Evolutionary conservation across 1,140 invertebrate species (phyloP).

Genomic region (Brachionus rotundiformis): DNA sequence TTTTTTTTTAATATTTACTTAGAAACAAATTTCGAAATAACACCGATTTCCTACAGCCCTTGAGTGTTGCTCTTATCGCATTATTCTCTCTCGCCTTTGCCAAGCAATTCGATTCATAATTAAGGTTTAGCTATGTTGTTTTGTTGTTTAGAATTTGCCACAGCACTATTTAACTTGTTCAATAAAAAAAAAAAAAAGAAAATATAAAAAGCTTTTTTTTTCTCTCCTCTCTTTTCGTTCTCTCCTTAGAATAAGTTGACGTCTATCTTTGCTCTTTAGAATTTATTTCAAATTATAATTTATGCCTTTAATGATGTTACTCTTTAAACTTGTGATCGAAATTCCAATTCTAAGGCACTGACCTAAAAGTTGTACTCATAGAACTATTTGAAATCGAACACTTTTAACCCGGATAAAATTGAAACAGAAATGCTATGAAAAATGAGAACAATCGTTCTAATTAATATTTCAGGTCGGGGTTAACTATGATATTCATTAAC

Average conservation of each 20-base stretch:
- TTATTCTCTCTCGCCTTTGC: neutral
- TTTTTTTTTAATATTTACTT: constrained; percentile 43
- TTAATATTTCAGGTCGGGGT: constrained; percentile 49
- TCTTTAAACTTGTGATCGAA: constrained; percentile 21
- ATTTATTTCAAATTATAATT: neutral
- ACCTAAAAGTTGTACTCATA: constrained; percentile 23
- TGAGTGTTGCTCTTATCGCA: constrained; percentile 25
- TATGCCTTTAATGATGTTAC: neutral
- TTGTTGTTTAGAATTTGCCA: constrained; percentile 19
- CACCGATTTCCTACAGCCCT: neutral
- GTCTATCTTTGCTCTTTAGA: neutral
- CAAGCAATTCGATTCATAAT: constrained; percentile 14
- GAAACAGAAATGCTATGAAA: neutral
- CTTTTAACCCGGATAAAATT: constrained; percentile 28
- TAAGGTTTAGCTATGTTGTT: neutral
- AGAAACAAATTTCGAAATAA: constrained; percentile 16
- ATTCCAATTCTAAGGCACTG: neutral
- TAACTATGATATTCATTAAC: constrained; percentile 42
- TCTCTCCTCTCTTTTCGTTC: neutral
- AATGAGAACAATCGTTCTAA: neutral
- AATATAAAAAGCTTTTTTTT: neutral
- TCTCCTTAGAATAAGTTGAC: neutral
- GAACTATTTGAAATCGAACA: constrained; percentile 28
- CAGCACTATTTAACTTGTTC: constrained; percentile 8
- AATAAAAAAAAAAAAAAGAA: too few species aligned